These are phyloP conservation scores for Brachionichthys hirsutus DNA, from an alignment of 2,113 vertebrate genomes.

Conservation along the genomic window DNA sequence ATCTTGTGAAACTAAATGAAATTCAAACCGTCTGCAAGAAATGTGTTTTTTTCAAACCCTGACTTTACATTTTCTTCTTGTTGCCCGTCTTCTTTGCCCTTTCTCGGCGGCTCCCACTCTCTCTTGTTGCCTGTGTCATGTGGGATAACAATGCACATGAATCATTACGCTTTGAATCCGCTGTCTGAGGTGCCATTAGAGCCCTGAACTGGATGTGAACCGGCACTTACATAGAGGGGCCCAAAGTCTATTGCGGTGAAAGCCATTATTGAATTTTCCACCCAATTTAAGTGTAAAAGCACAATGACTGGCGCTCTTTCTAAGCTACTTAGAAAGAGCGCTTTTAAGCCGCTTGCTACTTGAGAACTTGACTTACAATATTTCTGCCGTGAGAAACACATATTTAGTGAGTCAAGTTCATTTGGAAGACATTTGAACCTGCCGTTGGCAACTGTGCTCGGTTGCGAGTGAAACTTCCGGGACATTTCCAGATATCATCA, in stretches of 20 bases:
- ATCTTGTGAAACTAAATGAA: background rate
- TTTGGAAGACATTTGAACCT: no score
- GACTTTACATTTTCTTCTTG: no score
- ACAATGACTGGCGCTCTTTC: constrained; percentile 24
- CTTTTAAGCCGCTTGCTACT: background rate
- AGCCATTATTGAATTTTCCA: constrained; percentile 64
- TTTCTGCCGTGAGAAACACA: no score
- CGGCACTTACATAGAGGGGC: constrained; percentile 35
- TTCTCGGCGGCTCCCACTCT: no score
- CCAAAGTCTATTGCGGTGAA: constrained; percentile 57
- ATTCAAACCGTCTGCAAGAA: no score
- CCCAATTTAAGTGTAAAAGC: constrained; percentile 53
- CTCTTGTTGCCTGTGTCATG: constrained; percentile 14
- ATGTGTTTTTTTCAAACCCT: no score
- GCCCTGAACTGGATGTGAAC: constrained; percentile 64
- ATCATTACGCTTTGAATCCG: constrained; percentile 33
- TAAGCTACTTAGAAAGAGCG: constrained; percentile 8
- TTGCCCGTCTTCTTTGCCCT: no score
- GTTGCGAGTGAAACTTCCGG: no score
- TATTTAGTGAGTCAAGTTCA: no score
- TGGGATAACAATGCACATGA: constrained; percentile 40
- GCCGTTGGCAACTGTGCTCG: no score
- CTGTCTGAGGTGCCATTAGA: constrained; percentile 54
- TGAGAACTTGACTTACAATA: no score
- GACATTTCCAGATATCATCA: no score